Evolutionary conservation across 2,888 invertebrate genomes (phyloP), one percentile per base, ranked within the genome.

Genomic region (Nebria brevicollis): DNA sequence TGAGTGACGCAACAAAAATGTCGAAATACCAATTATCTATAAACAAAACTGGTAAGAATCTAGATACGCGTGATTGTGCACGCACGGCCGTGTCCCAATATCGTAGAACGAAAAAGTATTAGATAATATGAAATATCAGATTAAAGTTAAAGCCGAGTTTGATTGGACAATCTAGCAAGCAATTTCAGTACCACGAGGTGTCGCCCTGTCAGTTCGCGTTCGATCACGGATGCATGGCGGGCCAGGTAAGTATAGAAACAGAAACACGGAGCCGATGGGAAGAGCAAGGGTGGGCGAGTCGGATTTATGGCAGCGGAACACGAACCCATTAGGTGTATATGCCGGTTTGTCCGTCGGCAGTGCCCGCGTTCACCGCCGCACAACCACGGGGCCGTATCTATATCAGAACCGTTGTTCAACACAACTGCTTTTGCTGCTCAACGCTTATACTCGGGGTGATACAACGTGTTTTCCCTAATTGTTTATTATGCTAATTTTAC

Each of bases 131-230:
- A 75, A 80, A 80, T 80, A 80, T 80, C 80, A 80, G 80, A 80
- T 75, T 43, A 64, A 70, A 80, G 80, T 80, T 80, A 80, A 87
- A 87, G 87, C 86, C 15, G 85, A 86, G 86, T 87, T 88, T 87
- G 86, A 86, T 88, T 88, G 85, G 85, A 86, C 87, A 88, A 88
- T 88, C 87, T 87, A 85, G 85, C 85, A 86, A 85, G 87, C 87
- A 87, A 88, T 88, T 88, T 87, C 87, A 87, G 88, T 88, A 88
- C 88, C 88, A 88, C 85, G 87, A 88, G 88, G 89, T 88, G 88
- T 88, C 88, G 88, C 88, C 86, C 84, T 84, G 85, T 84, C 83
- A 25, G 70, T 25, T 54, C 54, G 54, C 26, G 70, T 70, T 43
- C 54, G 41, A 77, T 54, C 20, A 72, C 65, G 54, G 54, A 54